Evolutionary conservation across 2,113 vertebrate species (phyloP), one percentile per base, ranked within the genome.

Genomic region (Tetrao urogallus): DNA sequence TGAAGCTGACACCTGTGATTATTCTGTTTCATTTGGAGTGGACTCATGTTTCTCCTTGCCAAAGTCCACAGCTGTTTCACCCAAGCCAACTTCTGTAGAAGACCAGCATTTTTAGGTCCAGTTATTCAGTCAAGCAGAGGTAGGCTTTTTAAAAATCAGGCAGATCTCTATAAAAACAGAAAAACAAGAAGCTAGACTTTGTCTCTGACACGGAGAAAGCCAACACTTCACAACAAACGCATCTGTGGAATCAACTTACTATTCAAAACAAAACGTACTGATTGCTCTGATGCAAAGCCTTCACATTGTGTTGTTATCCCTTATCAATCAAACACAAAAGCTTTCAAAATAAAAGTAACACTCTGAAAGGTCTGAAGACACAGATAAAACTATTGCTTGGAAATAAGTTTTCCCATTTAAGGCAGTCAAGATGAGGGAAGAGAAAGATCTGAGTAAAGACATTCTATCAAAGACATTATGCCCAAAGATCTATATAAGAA

Each of bases 21-120:
- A 82, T 63, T 82, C 61, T 82, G 50, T 84, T 79, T 90, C 8
- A 58, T 56, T 86, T 82, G 71, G 70, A 93, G 56, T 25, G 48
- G 64, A 82, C 11, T 63, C 28, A 14, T 34, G 28, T 13, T 34
- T 19, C 21, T 40, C 28, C 83, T 72, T 93, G 82, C 87, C 94
- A 96, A 81, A 94, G 92, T 50, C 10, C 54, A 43, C 76, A 92
- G 76, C 40, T 88, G 66, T 84, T 91, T 77, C 22, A 87, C 27
- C 10, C 13, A 4, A 92, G 92, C 69, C 64, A 84, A 18, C 28
- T 92, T 38, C 47, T 52, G 56, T 52, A 56, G 50, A 92, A 94
- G 80, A 82, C 50, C 36, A 21, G 45, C 58, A 67, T 82, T 72
- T 81, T 30, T 42, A 87, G 24, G 80, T 86, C 82, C 36, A 75